Conservation (phyloP, 2,113 vertebrate species). For the Corythornis vintsioides region DNA sequence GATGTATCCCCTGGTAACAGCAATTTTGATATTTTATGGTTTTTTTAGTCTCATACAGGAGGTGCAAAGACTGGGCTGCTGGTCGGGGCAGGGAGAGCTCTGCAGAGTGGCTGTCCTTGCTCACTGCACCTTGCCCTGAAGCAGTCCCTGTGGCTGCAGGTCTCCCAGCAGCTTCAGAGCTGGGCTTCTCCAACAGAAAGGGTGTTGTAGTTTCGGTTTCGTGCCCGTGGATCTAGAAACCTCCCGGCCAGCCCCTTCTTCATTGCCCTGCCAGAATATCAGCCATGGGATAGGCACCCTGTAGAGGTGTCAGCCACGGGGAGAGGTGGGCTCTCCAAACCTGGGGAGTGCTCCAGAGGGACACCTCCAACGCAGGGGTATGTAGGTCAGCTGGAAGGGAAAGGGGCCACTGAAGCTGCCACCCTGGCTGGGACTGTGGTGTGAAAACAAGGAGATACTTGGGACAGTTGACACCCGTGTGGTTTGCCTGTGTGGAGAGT, state of each 20-base stretch:
- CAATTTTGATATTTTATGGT: slow-evolving; percentile 41
- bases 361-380: neutral
- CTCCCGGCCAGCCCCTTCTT: neutral
- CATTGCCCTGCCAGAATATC: neutral
- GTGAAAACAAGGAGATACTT: neutral
- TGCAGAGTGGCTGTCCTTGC: neutral
- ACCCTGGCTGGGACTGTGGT: neutral
- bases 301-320: neutral
- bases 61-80: neutral
- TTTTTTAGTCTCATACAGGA: slow-evolving; percentile 5
- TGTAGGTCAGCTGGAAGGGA: neutral
- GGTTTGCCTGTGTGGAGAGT: neutral
- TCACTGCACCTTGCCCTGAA: neutral
- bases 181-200: neutral
- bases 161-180: neutral
- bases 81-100: neutral
- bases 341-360: neutral
- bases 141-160: neutral
- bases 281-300: neutral
- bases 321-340: neutral
- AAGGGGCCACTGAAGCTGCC: neutral
- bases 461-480: neutral
- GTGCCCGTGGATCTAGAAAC: neutral
- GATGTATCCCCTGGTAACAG: neutral
- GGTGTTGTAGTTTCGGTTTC: neutral